Evolutionary conservation across 2,888 invertebrate genomes (phyloP).

Genomic region (Hylaea fasciaria): DNA sequence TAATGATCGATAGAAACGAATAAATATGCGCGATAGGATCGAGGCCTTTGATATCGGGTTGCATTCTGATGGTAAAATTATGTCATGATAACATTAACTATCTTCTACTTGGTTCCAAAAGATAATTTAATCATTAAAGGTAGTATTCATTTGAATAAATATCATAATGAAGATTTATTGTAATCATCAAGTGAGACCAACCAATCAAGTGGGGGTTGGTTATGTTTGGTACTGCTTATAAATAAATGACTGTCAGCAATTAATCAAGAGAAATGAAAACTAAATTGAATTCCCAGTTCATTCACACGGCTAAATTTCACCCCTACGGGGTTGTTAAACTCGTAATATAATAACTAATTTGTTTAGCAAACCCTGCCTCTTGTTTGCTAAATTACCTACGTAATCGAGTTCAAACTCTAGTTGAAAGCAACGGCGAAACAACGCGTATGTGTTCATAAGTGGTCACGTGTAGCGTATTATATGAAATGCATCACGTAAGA

Average conservation of each 20-base stretch:
- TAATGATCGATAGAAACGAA: slow-evolving; percentile 4
- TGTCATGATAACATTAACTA: too few species aligned
- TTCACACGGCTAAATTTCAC: slow-evolving; percentile 11
- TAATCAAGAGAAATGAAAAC: not conserved
- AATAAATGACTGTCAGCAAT: not conserved
- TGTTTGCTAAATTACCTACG: slow-evolving; percentile 6
- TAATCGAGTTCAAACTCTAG: not conserved
- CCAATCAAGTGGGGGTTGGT: too few species aligned
- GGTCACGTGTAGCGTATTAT: too few species aligned
- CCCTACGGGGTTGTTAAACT: slow-evolving; percentile 7
- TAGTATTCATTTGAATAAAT: too few species aligned
- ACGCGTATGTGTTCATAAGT: not conserved
- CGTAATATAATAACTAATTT: slow-evolving; percentile 11
- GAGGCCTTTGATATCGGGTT: not conserved
- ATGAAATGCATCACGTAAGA: not conserved
- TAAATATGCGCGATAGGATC: slow-evolving; percentile 6
- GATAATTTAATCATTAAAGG: too few species aligned
- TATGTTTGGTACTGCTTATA: too few species aligned
- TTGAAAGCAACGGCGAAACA: not conserved
- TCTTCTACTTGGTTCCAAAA: too few species aligned
- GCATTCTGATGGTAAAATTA: not conserved
- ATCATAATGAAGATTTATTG: too few species aligned
- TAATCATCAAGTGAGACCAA: too few species aligned
- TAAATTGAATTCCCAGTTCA: slow-evolving; percentile 3
- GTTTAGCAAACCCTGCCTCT: slow-evolving; percentile 1